These are phyloP conservation scores for Zoanthus gigantus DNA, from an alignment of 92 coral and sea anemone species.

Conservation along the genomic window DNA sequence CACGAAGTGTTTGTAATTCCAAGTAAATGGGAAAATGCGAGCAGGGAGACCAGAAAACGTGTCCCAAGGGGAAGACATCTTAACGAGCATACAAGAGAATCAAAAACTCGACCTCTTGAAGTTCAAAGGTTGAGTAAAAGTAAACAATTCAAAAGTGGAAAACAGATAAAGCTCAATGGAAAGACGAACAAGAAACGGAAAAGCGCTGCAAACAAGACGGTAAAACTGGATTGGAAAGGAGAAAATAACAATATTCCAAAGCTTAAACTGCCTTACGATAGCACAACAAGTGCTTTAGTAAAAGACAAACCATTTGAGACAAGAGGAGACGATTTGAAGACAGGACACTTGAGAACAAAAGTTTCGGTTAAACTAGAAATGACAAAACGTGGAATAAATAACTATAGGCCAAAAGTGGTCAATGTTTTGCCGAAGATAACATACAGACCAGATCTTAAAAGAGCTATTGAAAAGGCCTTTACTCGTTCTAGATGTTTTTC, in stretches of 20 bases:
- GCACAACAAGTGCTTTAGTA: not conserved
- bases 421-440: constrained; percentile 81
- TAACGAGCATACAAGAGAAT: constrained; percentile 27
- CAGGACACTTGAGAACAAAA: constrained; percentile 14
- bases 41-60: constrained; percentile 41
- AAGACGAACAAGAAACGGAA: constrained; percentile 30
- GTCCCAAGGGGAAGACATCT: constrained; percentile 29
- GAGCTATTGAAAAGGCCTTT: constrained; percentile 78
- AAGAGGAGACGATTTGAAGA: not conserved
- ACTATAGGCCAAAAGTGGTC: constrained; percentile 51
- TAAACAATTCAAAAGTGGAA: constrained; percentile 57
- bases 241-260: not conserved
- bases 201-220: not conserved
- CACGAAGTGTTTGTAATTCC: constrained; percentile 89
- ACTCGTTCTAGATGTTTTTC: constrained; percentile 31
- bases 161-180: constrained; percentile 36
- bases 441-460: constrained; percentile 79
- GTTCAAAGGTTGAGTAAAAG: constrained; percentile 39
- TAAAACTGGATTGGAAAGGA: not conserved
- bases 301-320: constrained; percentile 2
- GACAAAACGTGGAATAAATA: constrained; percentile 69
- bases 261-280: constrained; percentile 39
- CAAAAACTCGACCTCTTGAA: constrained; percentile 42
- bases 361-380: constrained; percentile 62
- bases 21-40: constrained; percentile 84